Evolutionary conservation across 35 echinoderm and acorn worm genomes (phyloP), one percentile per base, ranked within the genome.

Genomic region (Amphiura filiformis): DNA sequence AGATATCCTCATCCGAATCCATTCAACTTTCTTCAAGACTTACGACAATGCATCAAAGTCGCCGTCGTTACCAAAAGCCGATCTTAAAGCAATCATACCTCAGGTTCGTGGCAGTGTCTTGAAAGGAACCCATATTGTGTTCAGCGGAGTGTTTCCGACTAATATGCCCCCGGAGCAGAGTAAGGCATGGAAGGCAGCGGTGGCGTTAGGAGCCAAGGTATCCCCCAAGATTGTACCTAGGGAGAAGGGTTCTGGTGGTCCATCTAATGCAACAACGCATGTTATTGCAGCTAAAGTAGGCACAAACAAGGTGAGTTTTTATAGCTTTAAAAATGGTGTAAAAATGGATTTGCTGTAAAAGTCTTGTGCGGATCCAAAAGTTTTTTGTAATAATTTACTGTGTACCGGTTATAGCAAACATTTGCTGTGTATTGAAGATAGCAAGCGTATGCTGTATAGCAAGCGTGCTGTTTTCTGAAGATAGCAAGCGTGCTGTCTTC

Each of bases 131-230:
- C 92, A 91, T 30, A 90, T 99, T 33, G 84, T 93, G 22, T 99
- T 99, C 38, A 95, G 89, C 15, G 90, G 93, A 37, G 93, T 99
- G 37, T 99, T 99, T 47, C 96, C 96, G 18, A 93, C 90, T 30
- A 94, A 99, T 39, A 88, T 99, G 75, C 93, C 93, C 32, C 93
- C 93, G n/a, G 96, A 94, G 61, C 91, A 94, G 64, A 95, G 93
- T 64, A 89, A 88, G 83, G 85, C 88, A 0, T 99, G 96, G 96
- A 99, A 95, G 78, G 88, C 94, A n/a, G 96, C 96, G 0, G 76
- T 83, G 37, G 76, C 84, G 1, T 80, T 99, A 0, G 96, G 96
- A 41, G 96, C 96, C 0, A 76, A 87, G 47, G 90, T 99, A 18
- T 90, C 86, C 4, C 78, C 82, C 18, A 79, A 89, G 1, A 90